phyloP scores from a whole-genome alignment of 1,140 invertebrate genomes.

The Mylabris phalerata region DNA sequence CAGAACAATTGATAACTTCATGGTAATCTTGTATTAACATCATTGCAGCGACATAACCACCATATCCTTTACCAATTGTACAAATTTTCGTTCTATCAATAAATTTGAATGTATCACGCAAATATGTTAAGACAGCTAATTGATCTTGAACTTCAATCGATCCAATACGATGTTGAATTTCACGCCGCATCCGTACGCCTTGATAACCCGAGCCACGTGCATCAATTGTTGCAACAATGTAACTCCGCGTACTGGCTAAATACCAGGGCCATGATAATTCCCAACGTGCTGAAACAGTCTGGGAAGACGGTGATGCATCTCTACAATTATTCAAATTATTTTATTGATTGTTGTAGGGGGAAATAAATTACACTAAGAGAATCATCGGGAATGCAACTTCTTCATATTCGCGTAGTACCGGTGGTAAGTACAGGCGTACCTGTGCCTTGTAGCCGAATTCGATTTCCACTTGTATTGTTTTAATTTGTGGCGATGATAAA shows the following conservation, averaged over 20 bases:
- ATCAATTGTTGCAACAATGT: slow-evolving; percentile 73
- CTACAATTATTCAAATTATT: slow-evolving; percentile 39
- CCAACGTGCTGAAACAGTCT: slow-evolving; percentile 68
- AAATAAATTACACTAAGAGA: slow-evolving; percentile 57
- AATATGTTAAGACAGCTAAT: slow-evolving; percentile 70
- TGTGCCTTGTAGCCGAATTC: slow-evolving; percentile 48
- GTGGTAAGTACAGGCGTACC: slow-evolving; percentile 65
- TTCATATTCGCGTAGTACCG: slow-evolving; percentile 71
- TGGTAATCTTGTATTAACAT: slow-evolving; percentile 64
- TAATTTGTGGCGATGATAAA: slow-evolving; percentile 34
- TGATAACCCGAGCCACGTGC: slow-evolving; percentile 70
- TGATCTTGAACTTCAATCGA: slow-evolving; percentile 76
- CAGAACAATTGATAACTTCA: slow-evolving; percentile 68
- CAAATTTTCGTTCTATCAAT: slow-evolving; percentile 66
- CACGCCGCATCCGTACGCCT: slow-evolving; percentile 64
- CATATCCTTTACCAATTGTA: slow-evolving; percentile 66
- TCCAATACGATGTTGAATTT: slow-evolving; percentile 58
- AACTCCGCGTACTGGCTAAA: slow-evolving; percentile 63
- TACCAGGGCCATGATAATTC: slow-evolving; percentile 70
- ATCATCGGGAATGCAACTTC: slow-evolving; percentile 75
- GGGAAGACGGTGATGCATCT: slow-evolving; percentile 66
- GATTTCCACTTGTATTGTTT: slow-evolving; percentile 46
- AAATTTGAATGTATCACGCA: slow-evolving; percentile 65
- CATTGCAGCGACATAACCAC: slow-evolving; percentile 64
- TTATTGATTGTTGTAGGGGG: slow-evolving; percentile 41